Percentiles rank a stretch among this genome's conserved stretches.
Conservation (phyloP, 2,113 vertebrate species). For the Stictonetta naevosa region DNA sequence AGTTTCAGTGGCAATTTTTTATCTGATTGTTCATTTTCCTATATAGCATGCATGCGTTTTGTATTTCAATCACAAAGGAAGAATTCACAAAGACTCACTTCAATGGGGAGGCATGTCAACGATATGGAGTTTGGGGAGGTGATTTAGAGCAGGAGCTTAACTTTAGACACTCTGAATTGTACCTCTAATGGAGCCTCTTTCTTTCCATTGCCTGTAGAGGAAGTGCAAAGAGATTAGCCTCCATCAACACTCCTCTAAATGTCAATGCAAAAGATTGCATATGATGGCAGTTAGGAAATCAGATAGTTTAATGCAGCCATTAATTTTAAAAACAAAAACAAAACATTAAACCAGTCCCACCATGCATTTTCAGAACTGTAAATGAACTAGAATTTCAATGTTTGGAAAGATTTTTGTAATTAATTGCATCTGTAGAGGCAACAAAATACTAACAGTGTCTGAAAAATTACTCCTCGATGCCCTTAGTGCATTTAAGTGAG, state of each 20-base stretch:
- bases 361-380: neutral
- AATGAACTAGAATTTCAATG: slow-evolving; percentile 8
- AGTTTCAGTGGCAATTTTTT: neutral
- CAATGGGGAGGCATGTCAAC: rapidly evolving
- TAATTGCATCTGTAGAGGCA: slow-evolving; percentile 8
- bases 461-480: slow-evolving; percentile 20
- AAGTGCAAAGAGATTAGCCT: slow-evolving; percentile 45
- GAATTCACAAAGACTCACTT: slow-evolving; percentile 17
- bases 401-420: slow-evolving; percentile 26
- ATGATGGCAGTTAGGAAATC: neutral
- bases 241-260: slow-evolving; percentile 37
- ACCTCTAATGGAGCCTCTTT: slow-evolving; percentile 39
- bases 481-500: neutral
- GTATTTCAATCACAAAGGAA: neutral
- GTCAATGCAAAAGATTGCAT: neutral
- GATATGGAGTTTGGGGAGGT: neutral
- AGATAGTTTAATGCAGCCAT: slow-evolving; percentile 31
- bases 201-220: slow-evolving; percentile 16
- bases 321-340: slow-evolving; percentile 44
- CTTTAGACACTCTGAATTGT: neutral
- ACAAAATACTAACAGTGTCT: neutral
- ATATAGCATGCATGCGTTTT: neutral
- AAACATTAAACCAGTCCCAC: neutral
- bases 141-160: slow-evolving; percentile 5
- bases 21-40: neutral